Percentiles rank a stretch among this genome's conserved stretches.
Evolutionary conservation across 1,140 invertebrate genomes (phyloP).

Genomic region (Chelonus insularis): DNA sequence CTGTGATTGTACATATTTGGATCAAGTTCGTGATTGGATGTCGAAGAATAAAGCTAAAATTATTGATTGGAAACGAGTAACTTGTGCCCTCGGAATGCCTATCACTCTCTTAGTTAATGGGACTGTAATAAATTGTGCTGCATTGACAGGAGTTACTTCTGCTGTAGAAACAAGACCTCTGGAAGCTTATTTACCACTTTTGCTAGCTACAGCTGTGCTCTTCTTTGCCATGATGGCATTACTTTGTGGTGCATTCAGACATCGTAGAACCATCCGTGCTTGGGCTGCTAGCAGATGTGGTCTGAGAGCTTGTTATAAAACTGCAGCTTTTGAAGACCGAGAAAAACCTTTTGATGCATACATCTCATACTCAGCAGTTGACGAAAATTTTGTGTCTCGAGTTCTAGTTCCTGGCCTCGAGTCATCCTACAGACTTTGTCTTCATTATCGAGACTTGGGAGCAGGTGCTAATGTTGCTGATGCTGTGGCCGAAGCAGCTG

Average conservation of each 20-base stretch:
- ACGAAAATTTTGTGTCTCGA: slow-evolving; percentile 85
- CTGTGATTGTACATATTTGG: slow-evolving; percentile 84
- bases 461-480: slow-evolving; percentile 79
- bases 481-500: slow-evolving; percentile 87
- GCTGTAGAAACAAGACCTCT: slow-evolving; percentile 71
- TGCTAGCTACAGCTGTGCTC: slow-evolving; percentile 73
- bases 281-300: slow-evolving; percentile 88
- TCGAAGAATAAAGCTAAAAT: slow-evolving; percentile 73
- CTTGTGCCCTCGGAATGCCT: slow-evolving; percentile 62
- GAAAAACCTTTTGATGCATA: slow-evolving; percentile 89
- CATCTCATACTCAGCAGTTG: slow-evolving; percentile 87
- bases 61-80: slow-evolving; percentile 69
- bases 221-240: slow-evolving; percentile 73
- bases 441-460: slow-evolving; percentile 85
- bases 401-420: slow-evolving; percentile 82
- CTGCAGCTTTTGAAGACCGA: slow-evolving; percentile 76
- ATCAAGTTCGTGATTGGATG: slow-evolving; percentile 77
- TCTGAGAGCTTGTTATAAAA: slow-evolving; percentile 80
- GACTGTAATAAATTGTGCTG: slow-evolving; percentile 64
- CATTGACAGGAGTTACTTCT: slow-evolving; percentile 54
- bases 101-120: slow-evolving; percentile 68
- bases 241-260: slow-evolving; percentile 76
- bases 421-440: slow-evolving; percentile 76
- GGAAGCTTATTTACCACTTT: slow-evolving; percentile 76
- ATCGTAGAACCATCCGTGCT: slow-evolving; percentile 79